Base-by-base conservation (phyloP, 2,797 vertebrate genomes). In the Botia almorhae region DNA sequence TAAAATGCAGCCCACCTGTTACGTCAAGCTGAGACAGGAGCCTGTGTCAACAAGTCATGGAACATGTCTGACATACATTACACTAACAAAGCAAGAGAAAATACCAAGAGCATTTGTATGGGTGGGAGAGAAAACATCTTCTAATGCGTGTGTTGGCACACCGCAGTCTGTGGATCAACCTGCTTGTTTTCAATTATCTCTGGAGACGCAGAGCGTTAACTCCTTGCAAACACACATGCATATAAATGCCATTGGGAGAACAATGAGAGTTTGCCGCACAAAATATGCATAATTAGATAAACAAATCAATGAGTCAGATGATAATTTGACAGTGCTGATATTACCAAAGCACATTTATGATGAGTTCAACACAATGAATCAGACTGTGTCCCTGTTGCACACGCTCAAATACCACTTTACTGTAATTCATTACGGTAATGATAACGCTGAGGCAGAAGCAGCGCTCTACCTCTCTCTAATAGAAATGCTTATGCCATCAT, bases 371-470 rank as follows among this genome's bases (percentile, higher is more conserved):
- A 67, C 48, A 46, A 69, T 53, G 56, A 70, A 68, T 70, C 19
- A 69, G 36, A 39, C 71, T 46, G 10, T 14, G 76, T 82, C 74
- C 69, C 78, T 78, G 75, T 69, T 81, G 69, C 58, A 83, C 50
- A 67, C 5, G 48, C 39, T 65, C 68, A 80, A 75, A 63, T 67
- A 81, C 69, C 77, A 56, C 81, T 64, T 82, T 64, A 78, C 60
- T 48, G 69, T 80, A 74, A 69, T 71, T 78, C 81, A 81, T 79
- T 81, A 76, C 50, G 17, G 67, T 81, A 85, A 81, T 76, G 73
- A 53, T 36, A 36, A 50, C 51, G 74, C 43, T 26, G n/a, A 48
- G 76, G 65, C 71, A 56, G 68, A 79, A 53, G 14, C 70, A 53
- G 23, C 46, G 43, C 79, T 74, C 56, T 74, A 39, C 55, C 53